Evolutionary conservation across 1,140 invertebrate genomes (phyloP), one percentile per base, ranked within the genome.

Genomic region (Telenomus remus): DNA sequence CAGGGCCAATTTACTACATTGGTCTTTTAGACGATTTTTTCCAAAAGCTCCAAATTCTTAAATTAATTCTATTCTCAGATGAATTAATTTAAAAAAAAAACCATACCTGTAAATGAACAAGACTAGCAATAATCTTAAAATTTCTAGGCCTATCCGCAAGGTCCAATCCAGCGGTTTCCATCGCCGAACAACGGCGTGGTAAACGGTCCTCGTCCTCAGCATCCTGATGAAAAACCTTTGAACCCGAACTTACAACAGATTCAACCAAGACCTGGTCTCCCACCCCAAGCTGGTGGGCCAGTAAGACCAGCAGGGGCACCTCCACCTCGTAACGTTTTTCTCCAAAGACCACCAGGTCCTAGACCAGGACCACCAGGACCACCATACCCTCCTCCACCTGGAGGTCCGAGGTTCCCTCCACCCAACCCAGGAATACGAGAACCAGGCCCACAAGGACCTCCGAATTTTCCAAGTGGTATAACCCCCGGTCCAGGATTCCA

Each of bases 241-340:
- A 79, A 82, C 15, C 81, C 83, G 5, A 81, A 84, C 42, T 33
- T 43, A 5, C 71, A 72, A 48, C 56, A 70, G n/a, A 64, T 73
- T n/a, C 57, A 61, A 61, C 82, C 81, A 15, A 82, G 71, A 54
- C 75, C 77, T 49, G 80, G 85, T 4, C 51, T 34, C 12, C 84
- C 84, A 9, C 80, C 78, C 3, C 19, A 27, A 27, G 6, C 19
- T 46, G n/a, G n/a, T n/a, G 65, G 63, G 9, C 86, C 84, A 64
- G 82, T 80, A 12, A 82, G 89, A 60, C 86, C 89, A 14, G 85
- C 89, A 66, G 89, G 88, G 54, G 84, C 84, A 63, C 86, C 85
- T 1, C 86, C 87, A 54, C 86, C 63, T 0, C 43, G 87, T 13
- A 85, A 85, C 33, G 87, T 87, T 11, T 82, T 77, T 35, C 51